Conservation (phyloP, 2,888 invertebrate genomes). For the Drosophila austrosaltans region DNA sequence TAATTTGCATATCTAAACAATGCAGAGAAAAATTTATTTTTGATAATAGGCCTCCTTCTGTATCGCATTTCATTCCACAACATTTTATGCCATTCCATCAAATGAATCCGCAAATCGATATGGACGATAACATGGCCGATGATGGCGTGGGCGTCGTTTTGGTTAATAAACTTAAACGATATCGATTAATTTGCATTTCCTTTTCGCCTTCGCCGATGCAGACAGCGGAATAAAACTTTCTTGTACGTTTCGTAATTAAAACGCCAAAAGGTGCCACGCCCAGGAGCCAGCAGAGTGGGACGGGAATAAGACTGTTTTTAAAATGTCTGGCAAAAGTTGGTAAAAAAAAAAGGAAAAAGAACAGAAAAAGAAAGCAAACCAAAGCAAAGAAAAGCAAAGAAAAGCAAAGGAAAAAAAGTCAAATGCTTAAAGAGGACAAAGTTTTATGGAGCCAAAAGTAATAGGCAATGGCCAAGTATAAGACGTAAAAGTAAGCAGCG, state of each 20-base stretch:
- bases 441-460: constrained; percentile 74
- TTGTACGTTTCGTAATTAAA: constrained; percentile 64
- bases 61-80: constrained; percentile 11
- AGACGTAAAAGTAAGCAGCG: constrained; percentile 14
- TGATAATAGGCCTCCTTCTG: constrained; percentile 26
- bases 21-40: constrained; percentile 36
- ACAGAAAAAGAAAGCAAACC: constrained; percentile 22
- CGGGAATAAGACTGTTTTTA: constrained; percentile 35
- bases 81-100: constrained; percentile 32
- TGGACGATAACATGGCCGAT: background rate
- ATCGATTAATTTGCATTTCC: constrained; percentile 76
- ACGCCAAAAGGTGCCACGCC: constrained; percentile 77
- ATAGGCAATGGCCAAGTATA: constrained; percentile 64
- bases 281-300: constrained; percentile 34
- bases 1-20: constrained; percentile 73
- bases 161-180: constrained; percentile 66
- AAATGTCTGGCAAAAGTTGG: constrained; percentile 66
- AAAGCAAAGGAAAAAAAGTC: constrained; percentile 63
- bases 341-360: constrained; percentile 47
- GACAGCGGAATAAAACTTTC: constrained; percentile 52
- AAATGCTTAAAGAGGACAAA: constrained; percentile 71
- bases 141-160: constrained; percentile 26
- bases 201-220: constrained; percentile 37
- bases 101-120: constrained; percentile 9
- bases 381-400: constrained; percentile 29